These are phyloP conservation scores for Smittia sp. DNA, from an alignment of 2,888 invertebrate genomes.

Conservation along the genomic window DNA sequence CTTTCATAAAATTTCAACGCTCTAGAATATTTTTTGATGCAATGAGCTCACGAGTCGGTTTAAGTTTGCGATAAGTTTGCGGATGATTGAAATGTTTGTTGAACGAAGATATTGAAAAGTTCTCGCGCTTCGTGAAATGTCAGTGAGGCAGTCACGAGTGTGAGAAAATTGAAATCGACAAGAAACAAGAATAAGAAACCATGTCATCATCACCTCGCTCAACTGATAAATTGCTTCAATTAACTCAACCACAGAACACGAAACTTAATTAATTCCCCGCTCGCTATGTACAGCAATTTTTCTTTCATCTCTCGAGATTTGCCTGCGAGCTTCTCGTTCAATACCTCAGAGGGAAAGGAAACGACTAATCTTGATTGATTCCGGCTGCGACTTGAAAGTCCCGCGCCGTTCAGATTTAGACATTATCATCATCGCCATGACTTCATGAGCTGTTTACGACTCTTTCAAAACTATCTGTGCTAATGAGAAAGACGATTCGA, in stretches of 20 bases:
- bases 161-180: background rate
- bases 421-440: too few relatives aligned
- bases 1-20: background rate
- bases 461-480: too few relatives aligned
- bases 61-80: background rate
- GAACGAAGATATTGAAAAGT: background rate
- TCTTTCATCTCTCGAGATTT: background rate
- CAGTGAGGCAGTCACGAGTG: background rate
- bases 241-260: constrained; percentile 17
- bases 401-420: background rate
- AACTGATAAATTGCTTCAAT: constrained; percentile 39
- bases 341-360: constrained; percentile 4
- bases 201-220: background rate
- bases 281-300: background rate
- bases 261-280: constrained; percentile 4
- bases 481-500: too few relatives aligned
- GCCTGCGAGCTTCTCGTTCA: background rate
- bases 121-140: background rate
- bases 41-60: background rate
- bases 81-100: background rate
- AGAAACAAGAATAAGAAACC: background rate
- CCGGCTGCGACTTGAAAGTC: background rate
- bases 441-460: too few relatives aligned
- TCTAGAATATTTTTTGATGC: background rate
- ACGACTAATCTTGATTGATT: constrained; percentile 3